Base-by-base conservation (phyloP, 2,888 invertebrate genomes). In the Horisme vitalbata region DNA sequence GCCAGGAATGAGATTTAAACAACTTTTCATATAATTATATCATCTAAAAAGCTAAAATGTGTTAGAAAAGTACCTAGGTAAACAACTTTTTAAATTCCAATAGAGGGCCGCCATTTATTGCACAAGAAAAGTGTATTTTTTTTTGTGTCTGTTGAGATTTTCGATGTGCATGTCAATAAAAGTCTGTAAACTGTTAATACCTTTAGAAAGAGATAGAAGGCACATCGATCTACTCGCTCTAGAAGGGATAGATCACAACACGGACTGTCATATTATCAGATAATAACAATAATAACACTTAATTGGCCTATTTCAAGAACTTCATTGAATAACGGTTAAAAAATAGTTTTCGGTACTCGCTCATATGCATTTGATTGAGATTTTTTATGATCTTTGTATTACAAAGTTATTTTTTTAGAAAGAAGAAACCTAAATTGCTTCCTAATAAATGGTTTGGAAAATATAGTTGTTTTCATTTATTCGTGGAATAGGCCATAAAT, bases 131-230 rank as follows among this genome's bases (percentile, higher is more conserved):
- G 30, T 24, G n/a, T n/a, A n/a, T n/a, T n/a, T n/a, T n/a, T n/a
- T n/a, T n/a, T n/a, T n/a, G n/a, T n/a, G n/a, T n/a, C n/a, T n/a
- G n/a, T n/a, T n/a, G n/a, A n/a, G n/a, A 28, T 45, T 48, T 54
- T 51, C 52, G 55, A 63, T 68, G 71, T 75, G 70, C 68, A 75
- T 74, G 74, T 73, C 65, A 71, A 64, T 66, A 55, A 59, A 59
- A 60, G 57, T 64, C 52, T 67, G 67, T 66, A 64, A 68, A 72
- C 75, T 71, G 60, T 59, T 57, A 68, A 66, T 65, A 69, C 63
- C 49, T 60, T 68, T 56, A 68, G 66, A 69, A 66, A 68, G 68
- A 69, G 64, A 72, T 55, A 66, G 68, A 64, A 68, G 51, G 57
- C 51, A 78, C 68, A 75, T 67, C 65, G 46, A 75, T 66, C 59